Evolutionary conservation across 2,888 invertebrate species (phyloP), one percentile per base, ranked within the genome.

Genomic region (Antheraea yamamai): DNA sequence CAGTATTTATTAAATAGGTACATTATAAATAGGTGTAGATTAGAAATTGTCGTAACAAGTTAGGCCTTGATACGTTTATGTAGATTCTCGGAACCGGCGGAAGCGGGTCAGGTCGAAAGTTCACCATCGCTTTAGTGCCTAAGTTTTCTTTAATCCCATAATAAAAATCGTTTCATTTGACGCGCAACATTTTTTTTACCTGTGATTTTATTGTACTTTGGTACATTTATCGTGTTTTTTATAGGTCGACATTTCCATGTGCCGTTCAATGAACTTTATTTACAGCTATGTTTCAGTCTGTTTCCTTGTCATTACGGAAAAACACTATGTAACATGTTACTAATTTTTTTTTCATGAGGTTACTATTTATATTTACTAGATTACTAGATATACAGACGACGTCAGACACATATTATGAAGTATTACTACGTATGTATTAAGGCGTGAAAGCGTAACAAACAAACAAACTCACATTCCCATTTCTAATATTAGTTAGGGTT

Each of bases 91-190:
- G 70, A 70, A 70, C 64, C 70, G 70, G 23, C 70, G 10, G 70
- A 70, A 70, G 39, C 70, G 39, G 89, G 89, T 88, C 89, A 89
- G 88, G 89, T 84, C 89, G 85, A 74, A 76, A 79, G 82, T 82
- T 82, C 81, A 75, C 80, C 80, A 81, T 75, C 78, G 61, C 58
- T 82, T 82, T 83, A 83, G 82, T 79, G 78, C 80, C 84, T 78
- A 76, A 82, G 83, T 76, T 80, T 82, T 77, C 68, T 55, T 58
- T 68, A 75, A 75, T 75, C 68, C 35, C 58, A 58, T 58, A 75
- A 61, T 71, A 66, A 64, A 39, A 55, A 64, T 68, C 26, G n/a
- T 73, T 75, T 58, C 75, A 51, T 61, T 73, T 72, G 74, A 35
- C 68, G 70, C 70, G 35, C 35, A 55, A 70, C 55, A 70, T 74